phyloP scores from a whole-genome alignment of 2,113 vertebrate genomes.

The Saccopteryx bilineata region DNA sequence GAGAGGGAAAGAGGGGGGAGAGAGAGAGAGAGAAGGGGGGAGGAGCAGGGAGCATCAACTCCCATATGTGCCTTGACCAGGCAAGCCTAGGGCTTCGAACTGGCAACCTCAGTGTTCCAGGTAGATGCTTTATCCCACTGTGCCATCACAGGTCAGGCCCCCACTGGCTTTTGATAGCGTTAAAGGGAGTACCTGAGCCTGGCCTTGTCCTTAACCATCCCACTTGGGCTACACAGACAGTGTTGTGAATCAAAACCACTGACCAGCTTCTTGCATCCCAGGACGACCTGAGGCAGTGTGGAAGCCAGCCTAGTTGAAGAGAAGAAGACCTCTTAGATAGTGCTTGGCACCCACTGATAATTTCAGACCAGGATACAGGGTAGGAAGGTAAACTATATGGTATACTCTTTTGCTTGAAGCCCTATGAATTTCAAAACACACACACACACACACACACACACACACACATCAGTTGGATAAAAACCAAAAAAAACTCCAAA shows the following conservation, averaged over 20 bases:
- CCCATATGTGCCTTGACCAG: no score
- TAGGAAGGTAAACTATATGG: fast-evolving
- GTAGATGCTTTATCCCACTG: no score
- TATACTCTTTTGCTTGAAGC: not conserved
- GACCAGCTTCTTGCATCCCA: not conserved
- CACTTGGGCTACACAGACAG: not conserved
- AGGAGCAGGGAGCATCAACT: no score
- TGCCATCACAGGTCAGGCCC: no score
- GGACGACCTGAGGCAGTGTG: not conserved
- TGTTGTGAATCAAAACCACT: not conserved
- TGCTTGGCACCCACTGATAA: not conserved
- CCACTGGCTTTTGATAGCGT: fast-evolving
- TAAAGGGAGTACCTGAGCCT: not conserved
- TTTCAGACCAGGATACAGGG: not conserved
- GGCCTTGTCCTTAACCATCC: not conserved
- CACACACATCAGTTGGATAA: not conserved
- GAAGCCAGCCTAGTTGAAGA: not conserved
- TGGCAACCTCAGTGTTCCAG: no score
- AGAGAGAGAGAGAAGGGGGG: no score
- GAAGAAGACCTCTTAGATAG: not conserved
- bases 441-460: not conserved
- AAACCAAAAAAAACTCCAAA: not conserved
- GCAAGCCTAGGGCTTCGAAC: no score
- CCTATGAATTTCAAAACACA: not conserved
- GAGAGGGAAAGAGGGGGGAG: no score